phyloP scores from a whole-genome alignment of 2,797 vertebrate genomes.

The Peromyscus eremicus region DNA sequence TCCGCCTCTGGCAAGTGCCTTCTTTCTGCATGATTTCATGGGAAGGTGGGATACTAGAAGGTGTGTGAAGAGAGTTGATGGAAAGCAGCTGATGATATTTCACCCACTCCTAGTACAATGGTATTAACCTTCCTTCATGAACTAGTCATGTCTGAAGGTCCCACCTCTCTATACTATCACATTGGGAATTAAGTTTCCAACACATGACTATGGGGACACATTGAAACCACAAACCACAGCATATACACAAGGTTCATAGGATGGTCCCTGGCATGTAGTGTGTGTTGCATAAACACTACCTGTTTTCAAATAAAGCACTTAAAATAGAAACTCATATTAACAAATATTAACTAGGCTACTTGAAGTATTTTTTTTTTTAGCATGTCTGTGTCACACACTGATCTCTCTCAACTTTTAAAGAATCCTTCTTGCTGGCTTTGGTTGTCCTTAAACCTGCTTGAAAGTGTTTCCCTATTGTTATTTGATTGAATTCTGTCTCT shows the following conservation, averaged over 20 bases:
- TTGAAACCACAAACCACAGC: background rate
- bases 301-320: conserved; percentile 29
- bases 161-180: background rate
- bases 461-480: background rate
- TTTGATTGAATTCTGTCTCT: conserved; percentile 1
- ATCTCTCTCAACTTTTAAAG: background rate
- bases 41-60: background rate
- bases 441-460: background rate
- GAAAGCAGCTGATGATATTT: background rate
- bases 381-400: background rate
- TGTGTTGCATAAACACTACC: background rate
- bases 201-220: background rate
- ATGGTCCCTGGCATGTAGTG: background rate
- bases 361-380: background rate
- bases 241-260: background rate
- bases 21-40: background rate
- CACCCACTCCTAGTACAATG: background rate
- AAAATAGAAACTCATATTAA: background rate
- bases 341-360: background rate
- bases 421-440: background rate
- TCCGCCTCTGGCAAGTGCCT: background rate
- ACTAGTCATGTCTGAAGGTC: background rate
- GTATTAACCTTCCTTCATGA: background rate
- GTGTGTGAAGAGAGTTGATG: background rate
- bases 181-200: background rate